Percentiles rank a stretch among this genome's conserved stretches.
Conservation (phyloP, 2,797 vertebrate genomes). For the Botia almorhae region DNA sequence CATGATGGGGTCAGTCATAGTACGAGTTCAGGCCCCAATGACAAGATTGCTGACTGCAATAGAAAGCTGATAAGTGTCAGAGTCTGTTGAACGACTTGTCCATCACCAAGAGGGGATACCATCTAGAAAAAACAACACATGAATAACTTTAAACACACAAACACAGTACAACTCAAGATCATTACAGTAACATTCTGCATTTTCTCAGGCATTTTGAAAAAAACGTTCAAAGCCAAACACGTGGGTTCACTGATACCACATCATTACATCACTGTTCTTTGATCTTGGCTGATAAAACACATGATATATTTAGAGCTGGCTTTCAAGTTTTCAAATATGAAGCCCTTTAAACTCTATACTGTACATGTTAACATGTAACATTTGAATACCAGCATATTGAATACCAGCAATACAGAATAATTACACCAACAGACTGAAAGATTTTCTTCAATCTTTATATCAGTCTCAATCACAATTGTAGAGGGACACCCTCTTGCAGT, state of each 20-base stretch:
- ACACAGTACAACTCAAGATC: neutral
- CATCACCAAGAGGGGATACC: constrained; percentile 76
- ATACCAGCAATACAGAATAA: neutral
- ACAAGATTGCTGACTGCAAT: constrained; percentile 71
- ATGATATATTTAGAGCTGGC: neutral
- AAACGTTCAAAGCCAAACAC: neutral
- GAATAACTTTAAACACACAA: constrained; percentile 16
- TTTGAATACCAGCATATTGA: neutral
- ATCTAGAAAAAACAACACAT: constrained; percentile 44
- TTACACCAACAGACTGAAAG: too few relatives aligned
- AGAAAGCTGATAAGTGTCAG: constrained; percentile 74
- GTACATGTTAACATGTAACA: neutral
- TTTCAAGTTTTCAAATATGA: neutral
- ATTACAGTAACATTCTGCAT: neutral
- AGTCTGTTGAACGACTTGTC: constrained; percentile 74
- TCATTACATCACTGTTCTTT: neutral
- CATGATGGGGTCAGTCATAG: constrained; percentile 89
- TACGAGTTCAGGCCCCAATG: constrained; percentile 49
- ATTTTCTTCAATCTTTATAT: too few relatives aligned
- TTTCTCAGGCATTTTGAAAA: neutral
- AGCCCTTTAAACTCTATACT: neutral
- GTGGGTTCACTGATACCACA: neutral
- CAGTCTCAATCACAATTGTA: too few relatives aligned
- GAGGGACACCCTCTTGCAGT: too few relatives aligned
- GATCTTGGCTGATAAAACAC: neutral